A percentile compares a stretch with the other conserved stretches of the same genome.
These are phyloP conservation scores for Furcula furcula DNA, from an alignment of 2,888 invertebrate genomes.

Conservation along the genomic window DNA sequence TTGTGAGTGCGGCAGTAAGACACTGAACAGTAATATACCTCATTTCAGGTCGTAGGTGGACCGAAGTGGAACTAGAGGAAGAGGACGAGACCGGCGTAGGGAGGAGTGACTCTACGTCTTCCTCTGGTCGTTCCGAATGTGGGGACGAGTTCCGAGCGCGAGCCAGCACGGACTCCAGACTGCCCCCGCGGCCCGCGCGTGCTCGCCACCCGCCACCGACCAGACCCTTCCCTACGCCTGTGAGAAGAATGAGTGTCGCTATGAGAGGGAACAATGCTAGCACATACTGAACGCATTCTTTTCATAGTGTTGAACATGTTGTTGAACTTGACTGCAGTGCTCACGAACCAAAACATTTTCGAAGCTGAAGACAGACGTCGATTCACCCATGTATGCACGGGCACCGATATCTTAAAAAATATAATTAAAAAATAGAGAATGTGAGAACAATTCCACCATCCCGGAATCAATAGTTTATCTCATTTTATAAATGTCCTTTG, in stretches of 20 bases:
- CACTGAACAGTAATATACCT: too few relatives aligned
- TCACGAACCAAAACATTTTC: too few relatives aligned
- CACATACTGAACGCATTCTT: slow-evolving; percentile 56
- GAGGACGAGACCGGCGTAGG: slow-evolving; percentile 74
- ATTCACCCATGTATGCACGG: too few relatives aligned
- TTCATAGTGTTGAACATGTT: too few relatives aligned
- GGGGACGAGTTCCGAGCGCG: slow-evolving; percentile 85
- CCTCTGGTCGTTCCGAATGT: slow-evolving; percentile 56
- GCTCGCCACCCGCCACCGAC: slow-evolving; percentile 74
- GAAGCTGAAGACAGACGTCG: too few relatives aligned
- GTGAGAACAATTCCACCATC: too few relatives aligned
- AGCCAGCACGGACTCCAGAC: slow-evolving; percentile 86
- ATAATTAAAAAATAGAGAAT: too few relatives aligned
- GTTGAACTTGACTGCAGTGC: too few relatives aligned
- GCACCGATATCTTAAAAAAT: too few relatives aligned
- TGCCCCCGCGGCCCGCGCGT: slow-evolving; percentile 81
- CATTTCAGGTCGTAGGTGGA: slow-evolving; percentile 80
- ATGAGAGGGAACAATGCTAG: slow-evolving; percentile 85
- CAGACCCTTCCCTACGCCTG: slow-evolving; percentile 73
- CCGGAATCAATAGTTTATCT: too few relatives aligned
- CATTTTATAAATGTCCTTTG: too few relatives aligned
- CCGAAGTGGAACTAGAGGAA: slow-evolving; percentile 84
- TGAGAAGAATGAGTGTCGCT: slow-evolving; percentile 89
- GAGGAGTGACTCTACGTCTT: slow-evolving; percentile 62
- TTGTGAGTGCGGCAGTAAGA: too few relatives aligned